Conservation (phyloP, 2,888 invertebrate species). For the Melipona bicolor region DNA sequence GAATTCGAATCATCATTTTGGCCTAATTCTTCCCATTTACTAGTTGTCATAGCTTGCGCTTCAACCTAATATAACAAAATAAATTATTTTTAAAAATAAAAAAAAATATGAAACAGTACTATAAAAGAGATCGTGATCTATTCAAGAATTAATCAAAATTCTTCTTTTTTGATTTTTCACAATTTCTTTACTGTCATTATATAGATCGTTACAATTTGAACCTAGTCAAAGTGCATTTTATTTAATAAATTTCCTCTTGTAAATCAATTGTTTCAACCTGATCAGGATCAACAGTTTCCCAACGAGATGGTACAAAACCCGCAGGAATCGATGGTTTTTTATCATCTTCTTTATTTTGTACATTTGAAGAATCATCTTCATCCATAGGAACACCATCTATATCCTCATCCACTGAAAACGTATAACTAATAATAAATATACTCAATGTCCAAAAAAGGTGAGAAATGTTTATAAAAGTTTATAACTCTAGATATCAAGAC, state of each 20-base stretch:
- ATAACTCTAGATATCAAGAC: too few species aligned
- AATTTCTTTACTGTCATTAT: not conserved
- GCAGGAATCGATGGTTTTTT: conserved; percentile 85
- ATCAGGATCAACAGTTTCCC: conserved; percentile 98
- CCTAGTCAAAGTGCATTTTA: not conserved
- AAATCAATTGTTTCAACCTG: conserved; percentile 84
- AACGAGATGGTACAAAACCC: conserved; percentile 95
- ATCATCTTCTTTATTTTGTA: conserved; percentile 76
- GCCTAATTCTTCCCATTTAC: conserved; percentile 94
- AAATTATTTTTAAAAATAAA: conserved; percentile 5
- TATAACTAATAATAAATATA: not conserved
- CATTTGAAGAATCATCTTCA: conserved; percentile 77
- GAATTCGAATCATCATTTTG: conserved; percentile 83
- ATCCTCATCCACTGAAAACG: conserved; percentile 88
- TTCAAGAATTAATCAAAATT: not conserved
- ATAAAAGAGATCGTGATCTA: not conserved
- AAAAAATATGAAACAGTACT: not conserved
- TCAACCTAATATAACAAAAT: conserved; percentile 84
- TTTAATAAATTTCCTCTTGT: not conserved
- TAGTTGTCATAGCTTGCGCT: conserved; percentile 93
- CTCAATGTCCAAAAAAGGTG: not conserved
- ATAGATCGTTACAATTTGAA: not conserved
- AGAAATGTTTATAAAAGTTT: not conserved
- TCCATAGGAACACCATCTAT: conserved; percentile 91
- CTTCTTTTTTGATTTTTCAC: not conserved